A percentile compares a stretch with the other conserved stretches of the same genome.
phyloP scores from a whole-genome alignment of 2,888 invertebrate genomes.

The Unio delphinus region DNA sequence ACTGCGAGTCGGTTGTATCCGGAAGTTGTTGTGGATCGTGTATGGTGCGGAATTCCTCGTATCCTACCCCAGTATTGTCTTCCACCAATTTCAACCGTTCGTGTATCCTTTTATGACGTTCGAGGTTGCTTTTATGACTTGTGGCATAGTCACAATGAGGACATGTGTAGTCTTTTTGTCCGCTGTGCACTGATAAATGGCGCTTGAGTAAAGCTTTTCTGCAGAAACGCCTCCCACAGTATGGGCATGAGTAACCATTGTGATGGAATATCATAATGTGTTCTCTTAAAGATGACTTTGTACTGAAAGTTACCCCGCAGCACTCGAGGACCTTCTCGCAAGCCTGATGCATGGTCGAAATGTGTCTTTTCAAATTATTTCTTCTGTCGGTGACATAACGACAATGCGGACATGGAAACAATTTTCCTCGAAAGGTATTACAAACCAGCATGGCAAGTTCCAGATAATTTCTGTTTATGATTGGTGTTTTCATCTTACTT shows the following conservation, averaged over 20 bases:
- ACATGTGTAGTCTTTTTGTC: conserved; percentile 72
- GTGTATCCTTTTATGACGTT: conserved; percentile 69
- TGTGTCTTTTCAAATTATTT: conserved; percentile 72
- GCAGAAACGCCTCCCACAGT: conserved; percentile 71
- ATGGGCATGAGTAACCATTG: conserved; percentile 71
- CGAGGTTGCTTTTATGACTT: conserved; percentile 73
- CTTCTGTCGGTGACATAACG: conserved; percentile 70
- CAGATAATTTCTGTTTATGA: conserved; percentile 60
- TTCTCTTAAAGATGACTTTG: conserved; percentile 71
- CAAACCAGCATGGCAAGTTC: conserved; percentile 67
- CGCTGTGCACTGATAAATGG: conserved; percentile 73
- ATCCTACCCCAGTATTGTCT: conserved; percentile 25
- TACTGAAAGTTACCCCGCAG: conserved; percentile 70
- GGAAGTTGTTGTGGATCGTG: conserved; percentile 20
- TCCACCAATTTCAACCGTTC: conserved; percentile 36
- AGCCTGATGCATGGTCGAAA: conserved; percentile 72
- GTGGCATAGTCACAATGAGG: conserved; percentile 72
- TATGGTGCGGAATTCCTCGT: conserved; percentile 21
- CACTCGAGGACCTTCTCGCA: conserved; percentile 69
- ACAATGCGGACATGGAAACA: conserved; percentile 68
- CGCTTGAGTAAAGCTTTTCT: conserved; percentile 72
- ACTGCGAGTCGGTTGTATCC: conserved; percentile 16
- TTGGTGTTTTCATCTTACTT: conserved; percentile 56
- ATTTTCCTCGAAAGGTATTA: conserved; percentile 63
- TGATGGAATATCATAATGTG: conserved; percentile 72